Evolutionary conservation across 2,797 vertebrate genomes (phyloP), one percentile per base, ranked within the genome.

Genomic region (Rhinella marina): DNA sequence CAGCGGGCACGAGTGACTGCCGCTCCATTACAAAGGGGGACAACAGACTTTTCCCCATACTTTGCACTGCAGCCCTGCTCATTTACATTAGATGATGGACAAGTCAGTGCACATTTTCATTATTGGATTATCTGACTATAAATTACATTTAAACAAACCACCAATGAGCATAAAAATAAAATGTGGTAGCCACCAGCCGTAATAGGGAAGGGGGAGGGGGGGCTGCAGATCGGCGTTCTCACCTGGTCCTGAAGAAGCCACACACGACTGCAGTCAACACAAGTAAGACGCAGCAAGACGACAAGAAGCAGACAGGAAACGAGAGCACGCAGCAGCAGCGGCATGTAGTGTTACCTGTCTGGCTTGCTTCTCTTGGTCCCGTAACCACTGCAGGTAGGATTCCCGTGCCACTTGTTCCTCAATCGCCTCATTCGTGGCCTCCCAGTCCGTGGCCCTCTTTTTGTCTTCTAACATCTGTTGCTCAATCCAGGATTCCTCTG

Each of bases 401-500:
- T 98, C 97, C 0, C 97, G 94, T 25, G 97, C 97, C 92, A 98
- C 97, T 91, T 98, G 97, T 91, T 98, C 97, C 91, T 98, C 97
- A 27, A 98, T 98, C 92, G 97, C 97, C 91, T 98, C 97, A 19
- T 98, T 98, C 50, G 97, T 98, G 62, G 97, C 97, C 93, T 98
- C 97, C 97, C 97, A 98, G 93, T 98, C 97, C 0, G 97, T 98
- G 29, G 97, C 97, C 8, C 97, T 92, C 91, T 98, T 98, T 94
- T 98, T 98, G 92, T 98, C 97, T 93, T 98, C 97, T 91, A 98
- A 82, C 97, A 98, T 98, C 93, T 98, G 97, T 93, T 98, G 97
- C 92, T 98, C 97, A 19, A 98, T 98, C 97, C 97, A 98, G 0
- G 97, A 99, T 91, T 98, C 97, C 93, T 98, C 97, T 0, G 97